Evolutionary conservation across 2,797 vertebrate species (phyloP), one percentile per base, ranked within the genome.

Genomic region (Lagodon rhomboides): DNA sequence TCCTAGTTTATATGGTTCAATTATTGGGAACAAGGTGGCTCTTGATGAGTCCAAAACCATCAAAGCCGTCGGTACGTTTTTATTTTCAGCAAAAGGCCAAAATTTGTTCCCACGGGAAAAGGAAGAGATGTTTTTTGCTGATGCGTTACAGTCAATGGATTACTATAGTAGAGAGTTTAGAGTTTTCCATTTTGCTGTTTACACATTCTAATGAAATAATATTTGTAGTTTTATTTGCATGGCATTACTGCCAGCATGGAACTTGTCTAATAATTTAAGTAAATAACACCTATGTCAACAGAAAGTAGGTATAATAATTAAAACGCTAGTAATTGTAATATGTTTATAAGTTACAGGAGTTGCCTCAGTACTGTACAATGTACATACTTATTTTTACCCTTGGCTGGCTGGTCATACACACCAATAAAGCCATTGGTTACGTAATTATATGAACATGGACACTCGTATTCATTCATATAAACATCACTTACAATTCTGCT

Each of bases 401-500:
- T 15, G 3, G 18, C 49, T 16, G 34, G 3, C 9, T 27, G 55
- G 60, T 55, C 10, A 63, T 12, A 22, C 2, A 63, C 12, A 68
- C 16, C 84, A 64, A 77, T 12, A 56, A 18, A 73, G 44, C 6
- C 15, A 65, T 44, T 3, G 16, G 30, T 23, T n/a, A 15, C 17
- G 9, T 5, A 18, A 71, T 71, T 55, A 41, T 3, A 66, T n/a
- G 53, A n/a, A 60, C 17, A 20, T 25, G 4, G 30, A 54, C 18
- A 4, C 2, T 8, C 30, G 20, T 22, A 53, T 41, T n/a, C 13
- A 68, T 64, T 51, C 38, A 9, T 20, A 73, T 22, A 60, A 23
- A 44, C 0, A 30, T 43, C 12, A 94, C 97, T 97, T 90, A 98
- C 97, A 98, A 91, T 61, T 97, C 96, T 75, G 89, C 95, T 93